These are phyloP conservation scores for Herpetotheres cachinnans DNA, from an alignment of 2,113 vertebrate species.

Conservation along the genomic window DNA sequence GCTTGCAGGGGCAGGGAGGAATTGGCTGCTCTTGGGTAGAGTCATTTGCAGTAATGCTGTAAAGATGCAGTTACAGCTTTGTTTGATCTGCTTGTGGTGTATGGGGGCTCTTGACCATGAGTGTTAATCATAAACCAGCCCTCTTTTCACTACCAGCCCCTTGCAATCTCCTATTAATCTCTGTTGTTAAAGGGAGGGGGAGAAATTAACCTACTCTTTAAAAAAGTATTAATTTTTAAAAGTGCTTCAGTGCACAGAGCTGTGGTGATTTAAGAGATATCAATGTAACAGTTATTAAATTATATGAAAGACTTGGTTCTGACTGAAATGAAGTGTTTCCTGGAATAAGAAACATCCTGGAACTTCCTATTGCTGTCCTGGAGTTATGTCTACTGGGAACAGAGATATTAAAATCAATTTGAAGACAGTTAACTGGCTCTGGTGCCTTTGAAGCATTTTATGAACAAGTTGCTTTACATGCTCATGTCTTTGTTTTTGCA, in stretches of 20 bases:
- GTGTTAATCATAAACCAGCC: slow-evolving; percentile 12
- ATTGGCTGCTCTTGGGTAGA: not conserved
- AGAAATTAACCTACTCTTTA: slow-evolving; percentile 14
- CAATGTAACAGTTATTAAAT: slow-evolving; percentile 47
- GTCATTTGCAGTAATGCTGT: not conserved
- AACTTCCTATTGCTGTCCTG: not conserved
- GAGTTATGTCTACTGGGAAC: not conserved
- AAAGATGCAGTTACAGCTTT: not conserved
- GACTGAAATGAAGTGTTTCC: slow-evolving; percentile 44
- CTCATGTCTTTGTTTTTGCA: not conserved
- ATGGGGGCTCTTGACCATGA: not conserved
- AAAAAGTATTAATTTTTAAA: slow-evolving; percentile 6
- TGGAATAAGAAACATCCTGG: slow-evolving; percentile 34
- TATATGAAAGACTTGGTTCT: not conserved
- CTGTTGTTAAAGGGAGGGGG: not conserved
- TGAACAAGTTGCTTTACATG: not conserved
- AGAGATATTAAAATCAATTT: not conserved
- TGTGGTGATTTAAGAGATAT: slow-evolving; percentile 46
- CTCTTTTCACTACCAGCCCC: not conserved
- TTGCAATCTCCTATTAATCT: not conserved
- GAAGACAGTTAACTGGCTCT: not conserved
- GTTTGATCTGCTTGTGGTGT: not conserved
- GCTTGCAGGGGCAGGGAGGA: not conserved
- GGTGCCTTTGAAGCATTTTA: not conserved
- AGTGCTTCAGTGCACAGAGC: not conserved